Evolutionary conservation across 2,888 invertebrate genomes (phyloP).

Genomic region (Tenthredo scrophulariae): DNA sequence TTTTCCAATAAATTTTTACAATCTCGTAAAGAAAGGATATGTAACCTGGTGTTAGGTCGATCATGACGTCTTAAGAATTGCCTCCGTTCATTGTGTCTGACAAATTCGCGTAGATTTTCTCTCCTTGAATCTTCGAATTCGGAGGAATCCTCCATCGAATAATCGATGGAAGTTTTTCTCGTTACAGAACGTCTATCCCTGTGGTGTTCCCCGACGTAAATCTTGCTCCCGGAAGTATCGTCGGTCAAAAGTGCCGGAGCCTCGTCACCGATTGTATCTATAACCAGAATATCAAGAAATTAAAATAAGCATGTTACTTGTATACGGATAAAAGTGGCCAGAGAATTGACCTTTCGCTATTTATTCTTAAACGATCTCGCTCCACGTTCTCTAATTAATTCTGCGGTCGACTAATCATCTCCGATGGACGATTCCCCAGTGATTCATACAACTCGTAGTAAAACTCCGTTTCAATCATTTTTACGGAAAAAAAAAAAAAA

Average conservation of each 20-base stretch:
- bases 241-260: conserved; percentile 62
- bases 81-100: conserved; percentile 58
- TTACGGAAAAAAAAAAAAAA: too few species aligned
- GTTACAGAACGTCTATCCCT: conserved; percentile 66
- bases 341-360: background rate
- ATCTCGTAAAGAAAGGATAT: background rate
- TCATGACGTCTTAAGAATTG: conserved; percentile 57
- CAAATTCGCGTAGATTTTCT: conserved; percentile 59
- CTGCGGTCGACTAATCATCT: background rate
- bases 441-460: background rate
- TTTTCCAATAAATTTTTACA: background rate
- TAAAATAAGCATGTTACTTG: background rate
- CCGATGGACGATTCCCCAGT: background rate
- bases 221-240: conserved; percentile 62
- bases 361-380: background rate
- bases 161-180: conserved; percentile 62
- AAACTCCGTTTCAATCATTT: background rate
- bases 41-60: conserved; percentile 59
- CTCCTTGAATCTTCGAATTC: conserved; percentile 49
- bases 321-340: background rate
- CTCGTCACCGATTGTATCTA: conserved; percentile 66
- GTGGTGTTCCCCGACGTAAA: conserved; percentile 65
- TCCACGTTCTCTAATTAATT: background rate
- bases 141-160: conserved; percentile 55
- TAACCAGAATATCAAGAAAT: conserved; percentile 41